phyloP scores from a whole-genome alignment of 1,140 invertebrate genomes.

The Zaprionus taronus region DNA sequence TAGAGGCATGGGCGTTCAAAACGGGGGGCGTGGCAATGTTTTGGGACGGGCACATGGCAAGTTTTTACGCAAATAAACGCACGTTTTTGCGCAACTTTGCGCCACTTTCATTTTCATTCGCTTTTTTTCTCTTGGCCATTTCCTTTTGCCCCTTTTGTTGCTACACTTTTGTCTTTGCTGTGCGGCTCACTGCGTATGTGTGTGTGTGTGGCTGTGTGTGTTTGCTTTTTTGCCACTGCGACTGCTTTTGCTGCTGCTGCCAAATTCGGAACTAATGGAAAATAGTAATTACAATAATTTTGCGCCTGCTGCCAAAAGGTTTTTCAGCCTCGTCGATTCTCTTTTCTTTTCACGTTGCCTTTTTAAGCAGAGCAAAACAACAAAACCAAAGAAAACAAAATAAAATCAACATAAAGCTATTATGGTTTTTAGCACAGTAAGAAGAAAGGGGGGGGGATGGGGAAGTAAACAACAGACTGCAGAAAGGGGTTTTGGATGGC shows the following conservation, averaged over 20 bases:
- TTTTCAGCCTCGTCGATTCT: constrained; percentile 26
- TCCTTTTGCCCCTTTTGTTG: constrained; percentile 15
- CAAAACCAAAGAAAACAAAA: constrained; percentile 20
- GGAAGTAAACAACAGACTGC: neutral
- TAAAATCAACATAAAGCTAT: constrained; percentile 55
- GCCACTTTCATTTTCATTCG: constrained; percentile 72
- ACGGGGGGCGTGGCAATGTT: neutral
- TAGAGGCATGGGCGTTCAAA: neutral
- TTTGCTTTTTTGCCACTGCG: constrained; percentile 10
- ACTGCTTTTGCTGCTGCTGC: constrained; percentile 5
- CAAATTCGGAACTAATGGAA: constrained; percentile 72
- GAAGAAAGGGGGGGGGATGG: neutral
- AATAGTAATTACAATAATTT: constrained; percentile 81
- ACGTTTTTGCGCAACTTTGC: constrained; percentile 80
- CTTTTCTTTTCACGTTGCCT: constrained; percentile 12
- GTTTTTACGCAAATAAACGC: constrained; percentile 81
- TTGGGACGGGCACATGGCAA: constrained; percentile 35
- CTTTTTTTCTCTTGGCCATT: neutral
- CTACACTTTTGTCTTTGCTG: constrained; percentile 39
- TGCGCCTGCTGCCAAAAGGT: constrained; percentile 19
- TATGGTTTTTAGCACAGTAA: constrained; percentile 34
- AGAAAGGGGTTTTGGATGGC: neutral
- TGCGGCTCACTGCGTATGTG: neutral
- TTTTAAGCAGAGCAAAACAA: constrained; percentile 4
- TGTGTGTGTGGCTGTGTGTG: constrained; percentile 17